phyloP scores from a whole-genome alignment of 2,888 invertebrate genomes.

The Hymenopus coronatus region DNA sequence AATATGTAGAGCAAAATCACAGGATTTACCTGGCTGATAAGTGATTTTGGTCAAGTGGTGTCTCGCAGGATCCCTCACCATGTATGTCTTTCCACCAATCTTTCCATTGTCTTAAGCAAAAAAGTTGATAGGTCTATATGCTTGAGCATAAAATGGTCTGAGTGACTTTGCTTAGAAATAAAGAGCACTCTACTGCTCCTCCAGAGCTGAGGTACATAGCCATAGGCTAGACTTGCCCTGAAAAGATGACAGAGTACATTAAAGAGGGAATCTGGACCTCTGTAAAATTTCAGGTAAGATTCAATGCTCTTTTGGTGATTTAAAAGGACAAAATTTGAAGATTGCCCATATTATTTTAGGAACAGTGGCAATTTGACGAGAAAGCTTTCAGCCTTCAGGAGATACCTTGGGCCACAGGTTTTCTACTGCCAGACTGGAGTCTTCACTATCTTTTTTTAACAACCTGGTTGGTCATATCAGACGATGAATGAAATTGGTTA shows the following conservation, averaged over 20 bases:
- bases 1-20: neutral
- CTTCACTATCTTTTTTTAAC: too few relatives aligned
- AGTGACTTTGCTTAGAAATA: too few relatives aligned
- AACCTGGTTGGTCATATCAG: too few relatives aligned
- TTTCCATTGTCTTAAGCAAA: conserved; percentile 36
- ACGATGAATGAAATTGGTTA: too few relatives aligned
- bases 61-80: conserved; percentile 13
- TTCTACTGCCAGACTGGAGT: too few relatives aligned
- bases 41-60: conserved; percentile 31
- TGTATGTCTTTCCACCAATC: conserved; percentile 34
- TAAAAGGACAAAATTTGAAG: neutral
- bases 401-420: too few relatives aligned
- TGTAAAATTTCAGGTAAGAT: conserved; percentile 16
- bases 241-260: too few relatives aligned
- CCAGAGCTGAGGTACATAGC: too few relatives aligned
- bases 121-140: conserved; percentile 36
- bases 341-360: neutral
- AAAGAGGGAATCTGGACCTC: neutral
- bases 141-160: conserved; percentile 27
- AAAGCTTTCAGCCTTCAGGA: neutral
- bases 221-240: too few relatives aligned
- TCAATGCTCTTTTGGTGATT: conserved; percentile 1
- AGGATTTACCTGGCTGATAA: conserved; percentile 33
- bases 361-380: neutral
- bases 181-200: too few relatives aligned